These are phyloP conservation scores for Strigops habroptila DNA, from an alignment of 2,113 vertebrate species.

Conservation along the genomic window DNA sequence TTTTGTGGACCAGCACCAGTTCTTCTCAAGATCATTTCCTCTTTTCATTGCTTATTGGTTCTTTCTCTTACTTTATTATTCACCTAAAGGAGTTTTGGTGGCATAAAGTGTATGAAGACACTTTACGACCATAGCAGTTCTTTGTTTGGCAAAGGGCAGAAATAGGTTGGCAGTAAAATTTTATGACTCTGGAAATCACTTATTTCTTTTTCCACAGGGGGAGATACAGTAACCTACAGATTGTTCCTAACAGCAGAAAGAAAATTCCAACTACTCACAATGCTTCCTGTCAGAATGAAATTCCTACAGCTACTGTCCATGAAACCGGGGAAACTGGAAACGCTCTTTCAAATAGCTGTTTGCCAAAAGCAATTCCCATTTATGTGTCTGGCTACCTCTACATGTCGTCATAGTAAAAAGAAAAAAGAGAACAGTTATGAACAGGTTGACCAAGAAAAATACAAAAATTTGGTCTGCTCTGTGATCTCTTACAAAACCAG, in stretches of 20 bases:
- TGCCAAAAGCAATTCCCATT: neutral
- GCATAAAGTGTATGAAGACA: neutral
- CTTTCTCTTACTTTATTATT: neutral
- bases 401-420: slow-evolving; percentile 69
- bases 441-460: slow-evolving; percentile 81
- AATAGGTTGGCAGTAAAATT: neutral
- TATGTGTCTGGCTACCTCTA: slow-evolving; percentile 67
- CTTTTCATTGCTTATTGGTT: neutral
- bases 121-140: neutral
- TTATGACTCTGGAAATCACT: neutral
- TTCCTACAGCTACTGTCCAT: slow-evolving; percentile 42
- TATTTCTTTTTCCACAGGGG: slow-evolving; percentile 3
- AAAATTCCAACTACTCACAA: neutral
- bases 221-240: neutral
- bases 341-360: slow-evolving; percentile 21
- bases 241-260: neutral
- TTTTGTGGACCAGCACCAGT: neutral
- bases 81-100: neutral
- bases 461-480: slow-evolving; percentile 82
- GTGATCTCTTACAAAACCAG: slow-evolving; percentile 77
- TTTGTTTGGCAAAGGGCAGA: neutral
- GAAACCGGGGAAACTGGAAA: slow-evolving; percentile 26
- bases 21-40: neutral
- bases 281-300: slow-evolving; percentile 64
- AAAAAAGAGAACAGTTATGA: slow-evolving; percentile 78